Conservation (phyloP, 2,888 invertebrate genomes). For the Rapana venosa region DNA sequence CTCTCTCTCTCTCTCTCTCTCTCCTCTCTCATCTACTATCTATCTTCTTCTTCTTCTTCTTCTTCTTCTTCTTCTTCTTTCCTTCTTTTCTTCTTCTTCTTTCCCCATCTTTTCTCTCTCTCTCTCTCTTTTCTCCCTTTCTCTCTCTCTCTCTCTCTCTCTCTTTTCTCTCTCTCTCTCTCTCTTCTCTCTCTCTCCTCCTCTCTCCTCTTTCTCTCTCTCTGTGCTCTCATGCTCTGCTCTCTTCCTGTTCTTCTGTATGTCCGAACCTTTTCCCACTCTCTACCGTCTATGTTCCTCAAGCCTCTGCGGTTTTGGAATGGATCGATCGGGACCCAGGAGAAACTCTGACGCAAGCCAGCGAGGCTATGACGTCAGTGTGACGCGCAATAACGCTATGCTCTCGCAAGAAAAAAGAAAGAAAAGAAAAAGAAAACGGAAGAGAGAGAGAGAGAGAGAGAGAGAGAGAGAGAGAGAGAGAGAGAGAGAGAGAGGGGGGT, state of each 20-base stretch:
- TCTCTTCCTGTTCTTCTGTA: not conserved
- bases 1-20: not conserved
- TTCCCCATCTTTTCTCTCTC: not conserved
- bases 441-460: not conserved
- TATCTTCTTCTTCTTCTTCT: not conserved
- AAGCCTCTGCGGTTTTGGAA: no score
- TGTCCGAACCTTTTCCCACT: not conserved
- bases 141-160: conserved; percentile 10
- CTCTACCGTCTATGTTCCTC: not conserved
- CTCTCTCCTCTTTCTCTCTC: not conserved
- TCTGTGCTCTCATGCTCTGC: not conserved
- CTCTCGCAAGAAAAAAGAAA: not conserved
- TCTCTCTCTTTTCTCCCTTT: not conserved
- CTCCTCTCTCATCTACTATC: not conserved
- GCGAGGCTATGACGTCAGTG: no score
- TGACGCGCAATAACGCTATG: no score
- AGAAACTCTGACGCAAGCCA: no score
- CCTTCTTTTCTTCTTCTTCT: not conserved
- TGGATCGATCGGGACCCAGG: no score
- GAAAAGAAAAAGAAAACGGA: not conserved
- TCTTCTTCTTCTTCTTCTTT: no score
- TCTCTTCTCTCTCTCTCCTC: not conserved
- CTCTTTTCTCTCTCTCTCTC: not conserved
- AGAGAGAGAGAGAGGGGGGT: not conserved
- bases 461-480: not conserved